Evolutionary conservation across 2,797 vertebrate genomes (phyloP), one percentile per base, ranked within the genome.

Genomic region (Centropyge bicolor): DNA sequence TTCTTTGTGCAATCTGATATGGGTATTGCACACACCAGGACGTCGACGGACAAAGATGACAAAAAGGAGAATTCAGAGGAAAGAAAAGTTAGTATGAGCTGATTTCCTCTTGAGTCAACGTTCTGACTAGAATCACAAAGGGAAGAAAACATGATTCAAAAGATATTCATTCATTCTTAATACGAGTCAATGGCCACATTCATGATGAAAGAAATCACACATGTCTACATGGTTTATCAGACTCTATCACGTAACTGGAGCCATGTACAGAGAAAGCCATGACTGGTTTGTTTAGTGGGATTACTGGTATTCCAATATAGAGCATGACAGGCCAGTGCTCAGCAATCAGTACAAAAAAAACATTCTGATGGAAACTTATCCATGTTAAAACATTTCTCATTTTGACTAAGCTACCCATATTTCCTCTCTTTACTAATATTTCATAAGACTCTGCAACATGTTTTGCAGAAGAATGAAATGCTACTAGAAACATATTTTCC

Each of bases 321-420:
- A 82, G 52, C 52, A 61, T 51, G 45, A 83, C 56, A 73, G 75
- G 67, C 72, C 64, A 48, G 36, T 61, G 49, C 66, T 74, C 19
- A 71, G 45, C 51, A 64, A 56, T 57, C 51, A 13, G 16, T 38
- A n/a, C n/a, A n/a, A 24, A n/a, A 51, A 22, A 46, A 48, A 40
- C 14, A 8, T 17, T 1, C 14, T 52, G 9, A 12, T 36, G 65
- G 36, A 56, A 69, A 60, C 20, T 5, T 4, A 41, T 9, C 11
- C 13, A 8, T 10, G 6, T n/a, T n/a, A 22, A 16, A 6, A 48
- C 10, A 2, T 6, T 2, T 9, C 36, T 78, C 1, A 72, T 48
- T 59, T 31, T 6, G 31, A 45, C n/a, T 40, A 54, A 64, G 41
- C 52, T 56, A 41, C 7, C 24, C 4, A 24, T 10, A 51, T 49